These are phyloP conservation scores for Ochlodes sylvanus DNA, from an alignment of 2,888 invertebrate species.

Conservation along the genomic window DNA sequence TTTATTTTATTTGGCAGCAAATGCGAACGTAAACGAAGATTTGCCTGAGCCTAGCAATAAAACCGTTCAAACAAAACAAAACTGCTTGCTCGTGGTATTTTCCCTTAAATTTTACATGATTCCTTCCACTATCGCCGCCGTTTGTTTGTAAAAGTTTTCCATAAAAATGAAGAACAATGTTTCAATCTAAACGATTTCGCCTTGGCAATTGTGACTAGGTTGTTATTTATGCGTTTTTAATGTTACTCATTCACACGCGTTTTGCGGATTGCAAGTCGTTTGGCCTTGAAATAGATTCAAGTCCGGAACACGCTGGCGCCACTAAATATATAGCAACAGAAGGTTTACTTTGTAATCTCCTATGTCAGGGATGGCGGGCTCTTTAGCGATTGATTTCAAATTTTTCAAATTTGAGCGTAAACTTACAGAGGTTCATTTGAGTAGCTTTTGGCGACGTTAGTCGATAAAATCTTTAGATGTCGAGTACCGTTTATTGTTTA, in stretches of 20 bases:
- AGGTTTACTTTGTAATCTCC: background rate
- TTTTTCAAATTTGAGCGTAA: too few relatives aligned
- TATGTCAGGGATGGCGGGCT: too few relatives aligned
- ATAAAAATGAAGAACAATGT: conserved; percentile 7
- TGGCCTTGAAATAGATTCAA: conserved; percentile 23
- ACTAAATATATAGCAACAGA: background rate
- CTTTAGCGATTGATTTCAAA: too few relatives aligned
- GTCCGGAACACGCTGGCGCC: conserved; percentile 13
- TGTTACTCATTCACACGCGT: conserved; percentile 24
- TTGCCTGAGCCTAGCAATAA: too few relatives aligned
- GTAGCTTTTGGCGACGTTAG: too few relatives aligned
- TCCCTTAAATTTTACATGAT: background rate
- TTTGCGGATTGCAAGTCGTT: conserved; percentile 31
- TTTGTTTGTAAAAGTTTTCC: background rate
- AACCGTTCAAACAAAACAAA: too few relatives aligned
- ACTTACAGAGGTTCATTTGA: too few relatives aligned
- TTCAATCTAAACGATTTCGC: conserved; percentile 30
- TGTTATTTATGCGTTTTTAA: conserved; percentile 36
- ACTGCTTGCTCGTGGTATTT: background rate
- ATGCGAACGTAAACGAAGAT: too few relatives aligned
- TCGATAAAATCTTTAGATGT: too few relatives aligned
- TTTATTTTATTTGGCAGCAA: too few relatives aligned
- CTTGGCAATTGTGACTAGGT: conserved; percentile 18
- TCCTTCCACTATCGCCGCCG: background rate
- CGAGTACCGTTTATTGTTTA: too few relatives aligned